Evolutionary conservation across 2,113 vertebrate species (phyloP).

Genomic region (Fulica atra): DNA sequence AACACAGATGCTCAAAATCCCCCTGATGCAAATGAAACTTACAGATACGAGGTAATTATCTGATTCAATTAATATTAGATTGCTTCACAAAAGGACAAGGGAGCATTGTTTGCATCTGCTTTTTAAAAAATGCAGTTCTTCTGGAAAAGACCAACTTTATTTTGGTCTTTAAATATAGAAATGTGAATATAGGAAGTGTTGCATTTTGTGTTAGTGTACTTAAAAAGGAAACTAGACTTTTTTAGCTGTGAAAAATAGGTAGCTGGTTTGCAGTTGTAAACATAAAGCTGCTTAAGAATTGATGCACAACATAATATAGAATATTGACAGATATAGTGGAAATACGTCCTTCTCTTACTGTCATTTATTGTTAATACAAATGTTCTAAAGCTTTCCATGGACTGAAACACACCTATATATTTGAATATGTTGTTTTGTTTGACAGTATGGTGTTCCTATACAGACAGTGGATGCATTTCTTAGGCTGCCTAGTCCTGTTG

Average conservation of each 20-base stretch:
- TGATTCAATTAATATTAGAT: not conserved
- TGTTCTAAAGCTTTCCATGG: not conserved
- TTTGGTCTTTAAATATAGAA: not conserved
- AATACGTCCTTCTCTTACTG: not conserved
- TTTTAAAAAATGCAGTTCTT: not conserved
- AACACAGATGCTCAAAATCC: not conserved
- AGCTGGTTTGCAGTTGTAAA: not conserved
- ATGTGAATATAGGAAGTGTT: not conserved
- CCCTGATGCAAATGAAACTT: not conserved
- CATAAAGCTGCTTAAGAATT: not conserved
- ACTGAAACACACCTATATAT: not conserved
- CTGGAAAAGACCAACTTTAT: not conserved
- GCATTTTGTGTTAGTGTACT: not conserved
- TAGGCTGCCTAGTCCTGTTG: slow-evolving; percentile 79
- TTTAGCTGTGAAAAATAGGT: not conserved
- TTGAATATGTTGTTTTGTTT: not conserved
- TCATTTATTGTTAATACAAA: not conserved
- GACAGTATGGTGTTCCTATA: slow-evolving; percentile 84
- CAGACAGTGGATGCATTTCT: slow-evolving; percentile 73
- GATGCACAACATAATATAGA: not conserved
- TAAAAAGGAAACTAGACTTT: not conserved
- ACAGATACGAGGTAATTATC: slow-evolving; percentile 77
- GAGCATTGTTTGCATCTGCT: not conserved
- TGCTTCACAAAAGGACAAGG: not conserved
- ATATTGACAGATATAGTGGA: not conserved